Percentiles rank a stretch among this genome's conserved stretches.
phyloP scores from a whole-genome alignment of 1,140 invertebrate genomes.

The Drosophila novamexicana region DNA sequence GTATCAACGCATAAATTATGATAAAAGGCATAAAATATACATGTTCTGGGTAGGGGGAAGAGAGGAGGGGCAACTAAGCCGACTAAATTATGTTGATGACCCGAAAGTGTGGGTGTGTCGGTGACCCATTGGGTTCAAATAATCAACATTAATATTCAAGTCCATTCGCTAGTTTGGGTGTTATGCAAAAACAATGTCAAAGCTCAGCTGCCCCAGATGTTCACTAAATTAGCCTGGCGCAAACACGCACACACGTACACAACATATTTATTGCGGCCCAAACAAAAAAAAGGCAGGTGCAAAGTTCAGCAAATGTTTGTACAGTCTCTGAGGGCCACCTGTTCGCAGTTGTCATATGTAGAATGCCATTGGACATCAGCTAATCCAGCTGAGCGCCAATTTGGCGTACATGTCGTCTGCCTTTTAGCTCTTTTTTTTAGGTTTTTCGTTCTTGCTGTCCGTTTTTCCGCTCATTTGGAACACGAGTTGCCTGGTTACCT shows the following conservation, averaged over 20 bases:
- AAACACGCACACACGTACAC: constrained; percentile 46
- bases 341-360: constrained; percentile 62
- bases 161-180: constrained; percentile 35
- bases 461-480: constrained; percentile 57
- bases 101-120: constrained; percentile 5
- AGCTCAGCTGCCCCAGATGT: constrained; percentile 62
- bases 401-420: constrained; percentile 61
- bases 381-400: constrained; percentile 69
- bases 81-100: constrained; percentile 62
- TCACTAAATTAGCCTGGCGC: constrained; percentile 60
- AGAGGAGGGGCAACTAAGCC: constrained; percentile 39
- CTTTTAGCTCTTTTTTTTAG: constrained; percentile 15
- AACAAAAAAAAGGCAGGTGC: constrained; percentile 18
- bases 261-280: constrained; percentile 6
- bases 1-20: constrained; percentile 72
- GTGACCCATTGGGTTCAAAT: constrained; percentile 2
- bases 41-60: constrained; percentile 5
- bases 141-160: constrained; percentile 11
- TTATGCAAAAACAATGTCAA: constrained; percentile 59
- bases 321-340: constrained; percentile 52
- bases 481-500: constrained; percentile 48
- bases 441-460: constrained; percentile 16
- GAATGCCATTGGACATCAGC: constrained; percentile 56
- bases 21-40: constrained; percentile 74
- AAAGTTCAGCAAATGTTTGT: constrained; percentile 60